These are phyloP conservation scores for Hippopotamus amphibius DNA, from an alignment of 2,113 vertebrate genomes.

Conservation along the genomic window DNA sequence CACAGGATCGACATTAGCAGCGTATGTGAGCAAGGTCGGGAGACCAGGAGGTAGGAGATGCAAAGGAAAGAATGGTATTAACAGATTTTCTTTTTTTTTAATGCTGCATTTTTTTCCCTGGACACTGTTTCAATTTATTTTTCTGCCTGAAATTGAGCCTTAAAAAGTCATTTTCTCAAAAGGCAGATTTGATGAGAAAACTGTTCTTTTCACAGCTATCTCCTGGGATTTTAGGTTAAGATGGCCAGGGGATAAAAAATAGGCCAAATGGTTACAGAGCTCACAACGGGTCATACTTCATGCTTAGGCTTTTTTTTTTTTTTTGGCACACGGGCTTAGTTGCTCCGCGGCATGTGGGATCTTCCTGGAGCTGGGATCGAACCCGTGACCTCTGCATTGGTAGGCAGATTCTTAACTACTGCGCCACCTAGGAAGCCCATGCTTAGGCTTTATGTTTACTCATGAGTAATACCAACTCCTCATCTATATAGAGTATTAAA, in stretches of 20 bases:
- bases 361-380: no score
- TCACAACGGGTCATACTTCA: not conserved
- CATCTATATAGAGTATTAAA: not conserved
- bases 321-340: no score
- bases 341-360: no score
- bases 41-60: rapidly evolving
- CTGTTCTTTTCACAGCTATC: not conserved
- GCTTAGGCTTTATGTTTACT: conserved; percentile 16
- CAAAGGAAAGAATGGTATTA: not conserved
- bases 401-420: no score
- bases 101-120: not conserved
- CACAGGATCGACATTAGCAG: not conserved
- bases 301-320: not conserved
- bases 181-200: conserved; percentile 31
- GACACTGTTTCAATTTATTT: conserved; percentile 14
- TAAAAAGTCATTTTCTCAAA: conserved; percentile 65
- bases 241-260: not conserved
- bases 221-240: conserved; percentile 12
- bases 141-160: conserved; percentile 56
- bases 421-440: not conserved
- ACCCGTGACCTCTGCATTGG: no score
- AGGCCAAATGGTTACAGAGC: not conserved
- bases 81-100: not conserved
- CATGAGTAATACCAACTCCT: not conserved
- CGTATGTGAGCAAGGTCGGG: not conserved